phyloP scores from a whole-genome alignment of 2,888 invertebrate genomes.

The Campaea margaritaria region DNA sequence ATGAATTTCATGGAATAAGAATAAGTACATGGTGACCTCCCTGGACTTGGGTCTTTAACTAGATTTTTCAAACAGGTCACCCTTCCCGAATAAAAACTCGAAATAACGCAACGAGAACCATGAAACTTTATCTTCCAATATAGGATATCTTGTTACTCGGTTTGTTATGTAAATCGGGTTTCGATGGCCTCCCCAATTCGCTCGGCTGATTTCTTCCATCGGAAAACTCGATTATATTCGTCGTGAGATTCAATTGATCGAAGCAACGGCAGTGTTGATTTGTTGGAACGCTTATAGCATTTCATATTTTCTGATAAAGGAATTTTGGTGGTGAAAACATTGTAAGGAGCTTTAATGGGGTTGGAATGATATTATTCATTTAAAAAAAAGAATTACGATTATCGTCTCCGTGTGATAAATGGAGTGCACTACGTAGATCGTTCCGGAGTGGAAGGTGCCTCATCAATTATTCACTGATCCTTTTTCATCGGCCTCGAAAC shows the following conservation, averaged over 20 bases:
- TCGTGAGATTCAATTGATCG: constrained; percentile 43
- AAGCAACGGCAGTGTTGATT: constrained; percentile 34
- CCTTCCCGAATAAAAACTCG: constrained; percentile 3
- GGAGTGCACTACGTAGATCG: not conserved
- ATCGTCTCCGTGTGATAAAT: not conserved
- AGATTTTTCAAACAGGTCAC: too few relatives aligned
- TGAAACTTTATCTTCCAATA: constrained; percentile 40
- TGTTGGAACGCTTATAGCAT: constrained; percentile 33
- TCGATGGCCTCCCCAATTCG: constrained; percentile 51
- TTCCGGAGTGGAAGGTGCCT: too few relatives aligned
- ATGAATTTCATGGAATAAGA: too few relatives aligned
- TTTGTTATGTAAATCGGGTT: constrained; percentile 61
- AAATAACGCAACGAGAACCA: constrained; percentile 30
- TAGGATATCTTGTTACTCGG: constrained; percentile 50
- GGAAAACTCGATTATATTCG: constrained; percentile 46
- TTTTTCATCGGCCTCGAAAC: not conserved
- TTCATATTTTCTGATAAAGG: constrained; percentile 27
- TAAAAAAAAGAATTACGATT: not conserved
- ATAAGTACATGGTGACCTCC: too few relatives aligned
- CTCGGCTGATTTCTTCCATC: constrained; percentile 44
- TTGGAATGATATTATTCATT: not conserved
- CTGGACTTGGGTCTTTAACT: too few relatives aligned
- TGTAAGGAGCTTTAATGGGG: not conserved
- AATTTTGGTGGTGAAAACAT: constrained; percentile 10
- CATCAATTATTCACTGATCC: too few relatives aligned